Evolutionary conservation across 2,797 vertebrate genomes (phyloP), one percentile per base, ranked within the genome.

Genomic region (Stomatorhinus walkeri): DNA sequence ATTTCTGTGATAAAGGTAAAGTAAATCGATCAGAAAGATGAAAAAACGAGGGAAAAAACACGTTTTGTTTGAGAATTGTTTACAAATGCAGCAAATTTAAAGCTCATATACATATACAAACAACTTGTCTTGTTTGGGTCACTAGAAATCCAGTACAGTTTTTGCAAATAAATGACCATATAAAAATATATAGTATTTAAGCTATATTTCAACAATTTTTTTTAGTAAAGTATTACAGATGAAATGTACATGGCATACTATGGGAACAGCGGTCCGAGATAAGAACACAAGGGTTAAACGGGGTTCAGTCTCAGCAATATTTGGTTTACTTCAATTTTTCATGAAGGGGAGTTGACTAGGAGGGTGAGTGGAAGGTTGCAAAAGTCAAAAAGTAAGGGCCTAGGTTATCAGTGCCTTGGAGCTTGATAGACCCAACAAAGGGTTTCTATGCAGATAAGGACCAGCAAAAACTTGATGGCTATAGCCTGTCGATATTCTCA

Each of bases 391-490:
- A 46, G 6, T 46, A 81, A 91, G 10, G 64, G 90, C 79, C 79
- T 48, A 61, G 85, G 88, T 91, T 90, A 90, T 92, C 87, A n/a
- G 89, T 87, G 89, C 89, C 88, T 89, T 59, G 24, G 87, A 90
- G 87, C 61, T 51, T 91, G 89, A 89, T 88, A 89, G 85, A 85
- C 89, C 85, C 72, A 83, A 89, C 89, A 83, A 89, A 85, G 88
- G 88, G 85, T 91, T 91, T 89, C 88, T 87, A 64, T 90, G 86
- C 89, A 89, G 93, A 94, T 93, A 92, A 93, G 92, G 90, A 90
- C 94, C 94, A 94, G 94, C 94, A 93, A 93, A 93, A 91, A 91
- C 90, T 91, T 91, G 87, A 76, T 76, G 91, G 92, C 91, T 87
- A 89, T 89, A 89, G 92, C 90, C 91, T 92, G 93, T 93, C 93